Evolutionary conservation across 30 jellyfish, hydroid and myxozoan species (phyloP).

Genomic region (Sanderia malayensis): DNA sequence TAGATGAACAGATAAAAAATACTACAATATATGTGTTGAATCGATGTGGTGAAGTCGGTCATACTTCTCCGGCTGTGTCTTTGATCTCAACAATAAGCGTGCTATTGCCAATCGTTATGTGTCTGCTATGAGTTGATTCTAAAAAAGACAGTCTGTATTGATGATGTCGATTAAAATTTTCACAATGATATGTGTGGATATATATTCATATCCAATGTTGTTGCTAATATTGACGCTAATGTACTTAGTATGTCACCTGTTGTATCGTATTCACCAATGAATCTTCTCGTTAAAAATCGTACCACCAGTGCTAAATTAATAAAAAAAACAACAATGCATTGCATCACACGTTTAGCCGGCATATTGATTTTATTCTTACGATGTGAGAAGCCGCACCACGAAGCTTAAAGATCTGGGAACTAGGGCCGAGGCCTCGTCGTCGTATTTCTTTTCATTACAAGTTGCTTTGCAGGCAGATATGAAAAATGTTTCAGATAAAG

Average conservation of each 20-base stretch:
- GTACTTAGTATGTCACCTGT: conserved; percentile 31
- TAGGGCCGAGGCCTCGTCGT: too few relatives aligned
- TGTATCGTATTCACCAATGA: conserved; percentile 86
- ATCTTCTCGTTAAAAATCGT: conserved; percentile 73
- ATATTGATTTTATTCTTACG: too few relatives aligned
- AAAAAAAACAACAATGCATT: too few relatives aligned
- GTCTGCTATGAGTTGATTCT: conserved; percentile 86
- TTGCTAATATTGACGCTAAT: neutral
- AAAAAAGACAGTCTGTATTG: neutral
- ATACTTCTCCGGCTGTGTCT: conserved; percentile 92
- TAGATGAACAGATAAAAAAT: too few relatives aligned
- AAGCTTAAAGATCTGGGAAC: too few relatives aligned
- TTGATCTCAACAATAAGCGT: conserved; percentile 68
- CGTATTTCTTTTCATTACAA: too few relatives aligned
- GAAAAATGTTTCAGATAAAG: too few relatives aligned
- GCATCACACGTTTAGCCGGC: too few relatives aligned
- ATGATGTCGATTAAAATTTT: neutral
- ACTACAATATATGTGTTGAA: too few relatives aligned
- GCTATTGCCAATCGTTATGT: conserved; percentile 64
- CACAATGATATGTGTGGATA: neutral
- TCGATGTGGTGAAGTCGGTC: too few relatives aligned
- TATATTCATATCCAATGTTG: neutral
- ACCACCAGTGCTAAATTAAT: conserved; percentile 72
- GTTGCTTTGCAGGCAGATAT: too few relatives aligned
- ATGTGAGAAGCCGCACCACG: too few relatives aligned